These are phyloP conservation scores for Caenorhabditis sp. DNA, from an alignment of 2,888 invertebrate species.

Conservation along the genomic window DNA sequence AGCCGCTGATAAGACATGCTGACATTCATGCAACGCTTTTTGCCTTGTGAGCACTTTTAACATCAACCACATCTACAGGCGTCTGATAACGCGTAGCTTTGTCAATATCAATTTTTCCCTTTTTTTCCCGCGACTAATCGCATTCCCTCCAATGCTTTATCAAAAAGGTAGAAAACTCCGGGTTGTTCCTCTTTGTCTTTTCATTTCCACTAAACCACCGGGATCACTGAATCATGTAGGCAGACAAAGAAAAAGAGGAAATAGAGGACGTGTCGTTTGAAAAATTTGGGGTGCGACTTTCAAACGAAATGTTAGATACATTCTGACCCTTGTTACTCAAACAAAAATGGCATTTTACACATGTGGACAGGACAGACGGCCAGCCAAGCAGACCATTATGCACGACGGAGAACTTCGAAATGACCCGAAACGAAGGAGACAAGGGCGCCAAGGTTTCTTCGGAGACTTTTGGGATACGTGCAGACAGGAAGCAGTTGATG, in stretches of 20 bases:
- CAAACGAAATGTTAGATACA: background rate
- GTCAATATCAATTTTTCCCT: background rate
- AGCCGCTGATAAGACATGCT: background rate
- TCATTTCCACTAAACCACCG: background rate
- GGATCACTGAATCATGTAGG: background rate
- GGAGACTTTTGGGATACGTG: background rate
- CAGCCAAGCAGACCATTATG: background rate
- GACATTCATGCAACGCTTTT: background rate
- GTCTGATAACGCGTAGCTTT: background rate
- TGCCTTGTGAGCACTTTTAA: background rate
- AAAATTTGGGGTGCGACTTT: background rate
- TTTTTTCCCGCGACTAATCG: background rate
- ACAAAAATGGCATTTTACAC: constrained; percentile 11
- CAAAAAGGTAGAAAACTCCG: background rate
- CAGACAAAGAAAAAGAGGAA: background rate
- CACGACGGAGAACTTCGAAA: background rate
- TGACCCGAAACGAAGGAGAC: background rate
- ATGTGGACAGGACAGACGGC: background rate
- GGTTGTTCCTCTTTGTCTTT: background rate
- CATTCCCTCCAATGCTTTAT: background rate
- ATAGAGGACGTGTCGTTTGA: background rate
- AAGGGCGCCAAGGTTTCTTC: background rate
- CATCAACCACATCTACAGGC: background rate
- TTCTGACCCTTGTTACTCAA: constrained; percentile 3
- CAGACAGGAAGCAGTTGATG: background rate